Evolutionary conservation across 2,113 vertebrate genomes (phyloP), one percentile per base, ranked within the genome.

Genomic region (Toxotes jaculatrix): DNA sequence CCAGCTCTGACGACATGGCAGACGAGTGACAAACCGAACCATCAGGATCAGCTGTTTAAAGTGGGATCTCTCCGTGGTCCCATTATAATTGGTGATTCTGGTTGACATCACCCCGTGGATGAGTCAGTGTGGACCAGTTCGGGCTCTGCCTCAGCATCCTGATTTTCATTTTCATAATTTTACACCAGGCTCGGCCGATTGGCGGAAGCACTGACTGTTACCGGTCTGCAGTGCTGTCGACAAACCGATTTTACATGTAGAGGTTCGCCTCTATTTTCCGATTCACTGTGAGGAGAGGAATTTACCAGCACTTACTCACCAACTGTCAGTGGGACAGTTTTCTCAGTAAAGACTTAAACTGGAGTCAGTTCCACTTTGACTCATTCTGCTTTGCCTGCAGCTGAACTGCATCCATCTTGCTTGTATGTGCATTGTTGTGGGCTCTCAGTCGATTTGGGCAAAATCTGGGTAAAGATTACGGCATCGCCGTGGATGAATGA

Each of bases 91-190:
- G 61, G 23, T 64, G 23, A 81, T 56, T 74, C 36, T 7, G 16
- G 51, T 56, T 77, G 51, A 51, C 61, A 49, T 77, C 73, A 62
- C 5, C n/a, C 31, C 3, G 7, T n/a, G 45, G 19, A 40, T 82
- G 82, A 85, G 47, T 89, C 79, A 85, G 47, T 43, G 56, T 13
- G 27, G 36, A 62, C 21, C n/a, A 19, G 17, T 55, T 76, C 74
- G 31, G 61, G 34, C 66, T 59, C 69, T 60, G 61, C 53, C 42
- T 31, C 17, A 21, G 47, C 61, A 51, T 79, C 82, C 40, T 77
- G 4, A 77, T 77, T 66, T 73, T 47, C n/a, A 70, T 53, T 85
- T 42, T 74, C 59, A 74, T 14, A 1, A 47, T 79, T 65, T 80
- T 55, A 23, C 76, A 56, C 19, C 32, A 45, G 56, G 60, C 51